Evolutionary conservation across 2,113 vertebrate species (phyloP), one percentile per base, ranked within the genome.

Genomic region (Serinus canaria): DNA sequence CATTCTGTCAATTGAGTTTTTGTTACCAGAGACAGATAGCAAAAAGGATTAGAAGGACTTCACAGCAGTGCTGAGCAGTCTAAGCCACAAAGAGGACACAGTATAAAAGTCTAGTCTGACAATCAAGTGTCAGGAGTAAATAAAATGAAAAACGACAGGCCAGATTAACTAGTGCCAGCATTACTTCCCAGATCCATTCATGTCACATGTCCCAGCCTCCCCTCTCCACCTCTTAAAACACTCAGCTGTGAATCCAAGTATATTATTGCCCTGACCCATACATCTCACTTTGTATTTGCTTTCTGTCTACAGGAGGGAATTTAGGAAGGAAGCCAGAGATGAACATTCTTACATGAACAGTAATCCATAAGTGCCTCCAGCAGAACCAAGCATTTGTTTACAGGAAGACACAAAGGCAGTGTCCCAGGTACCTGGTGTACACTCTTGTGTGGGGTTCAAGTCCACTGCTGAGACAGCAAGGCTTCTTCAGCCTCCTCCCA

Each of bases 21-120:
- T 2, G 0, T 63, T 63, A 23, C 68, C 86, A 67, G n/a, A 92
- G 44, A 55, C 0, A 14, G 75, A 90, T 21, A 30, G 82, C 63
- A 92, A 91, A 90, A 94, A 88, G 52, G 55, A 90, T 95, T 56
- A 95, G 78, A 56, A 91, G 55, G 85, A 88, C 80, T 96, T 88
- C 59, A 44, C 59, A 74, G 64, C 47, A 92, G 56, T 3, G n/a
- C 25, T 55, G 86, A 96, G 66, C 56, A 91, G 73, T 31, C 60
- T 87, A 87, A 94, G 80, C 47, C 68, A 83, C 70, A 76, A 81
- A 49, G 41, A 60, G 47, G 92, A 63, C 2, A 6, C 6, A 47
- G 39, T 27, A 90, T 24, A 44, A 52, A 90, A 88, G 60, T 33
- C 21, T 46, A 39, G 47, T 72, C 68, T 77, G 72, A 90, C 85